Conservation (phyloP, 1,140 invertebrate species). For the Zaprionus inermis region DNA sequence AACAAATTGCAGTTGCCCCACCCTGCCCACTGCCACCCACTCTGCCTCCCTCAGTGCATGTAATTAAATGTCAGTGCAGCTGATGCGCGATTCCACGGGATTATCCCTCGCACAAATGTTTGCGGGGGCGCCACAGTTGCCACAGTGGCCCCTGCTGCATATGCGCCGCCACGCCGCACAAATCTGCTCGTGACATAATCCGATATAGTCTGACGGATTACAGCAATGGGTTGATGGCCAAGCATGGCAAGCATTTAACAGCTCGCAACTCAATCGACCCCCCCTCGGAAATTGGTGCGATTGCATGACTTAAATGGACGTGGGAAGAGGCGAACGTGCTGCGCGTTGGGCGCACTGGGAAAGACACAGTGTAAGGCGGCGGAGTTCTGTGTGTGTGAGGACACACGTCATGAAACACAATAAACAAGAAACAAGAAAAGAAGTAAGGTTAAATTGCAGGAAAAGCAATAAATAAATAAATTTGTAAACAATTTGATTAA, state of each 20-base stretch:
- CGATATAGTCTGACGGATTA: constrained; percentile 38
- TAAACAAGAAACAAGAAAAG: too few relatives aligned
- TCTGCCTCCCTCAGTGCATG: constrained; percentile 40
- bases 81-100: constrained; percentile 41
- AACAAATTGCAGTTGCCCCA: constrained; percentile 62
- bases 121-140: constrained; percentile 2
- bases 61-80: constrained; percentile 66
- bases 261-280: constrained; percentile 49
- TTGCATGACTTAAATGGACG: background rate
- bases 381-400: too few relatives aligned
- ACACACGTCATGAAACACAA: too few relatives aligned
- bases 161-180: constrained; percentile 7
- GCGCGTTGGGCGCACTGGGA: background rate
- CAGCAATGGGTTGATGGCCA: constrained; percentile 39
- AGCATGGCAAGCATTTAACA: constrained; percentile 35
- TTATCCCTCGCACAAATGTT: constrained; percentile 27
- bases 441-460: too few relatives aligned
- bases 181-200: constrained; percentile 58
- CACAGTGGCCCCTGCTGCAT: background rate
- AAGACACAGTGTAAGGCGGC: background rate
- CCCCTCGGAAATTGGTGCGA: constrained; percentile 1
- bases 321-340: background rate
- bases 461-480: too few relatives aligned
- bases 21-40: background rate
- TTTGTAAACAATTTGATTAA: too few relatives aligned